Percentiles rank a stretch among this genome's conserved stretches.
Conservation (phyloP, 2,888 invertebrate genomes). For the Melinopterus prodromus region DNA sequence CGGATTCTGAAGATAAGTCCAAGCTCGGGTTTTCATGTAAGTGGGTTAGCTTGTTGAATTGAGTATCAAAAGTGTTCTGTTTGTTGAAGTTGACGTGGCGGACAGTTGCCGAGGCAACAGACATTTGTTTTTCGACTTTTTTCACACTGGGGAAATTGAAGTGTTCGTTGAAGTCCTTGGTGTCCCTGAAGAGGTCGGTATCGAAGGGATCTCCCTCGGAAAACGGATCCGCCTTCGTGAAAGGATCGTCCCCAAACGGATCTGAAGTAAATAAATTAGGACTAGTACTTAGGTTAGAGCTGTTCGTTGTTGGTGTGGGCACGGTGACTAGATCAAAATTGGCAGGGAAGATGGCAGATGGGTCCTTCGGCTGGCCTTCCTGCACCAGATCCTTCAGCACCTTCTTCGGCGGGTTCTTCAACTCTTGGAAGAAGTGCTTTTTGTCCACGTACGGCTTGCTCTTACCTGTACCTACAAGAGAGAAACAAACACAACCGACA, state of each 20-base stretch:
- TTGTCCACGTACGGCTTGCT: conserved; percentile 94
- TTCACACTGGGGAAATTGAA: conserved; percentile 43
- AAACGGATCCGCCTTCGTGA: conserved; percentile 75
- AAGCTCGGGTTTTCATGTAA: conserved; percentile 56
- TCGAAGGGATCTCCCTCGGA: conserved; percentile 70
- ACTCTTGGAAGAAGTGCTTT: conserved; percentile 95
- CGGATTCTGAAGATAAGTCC: conserved; percentile 57
- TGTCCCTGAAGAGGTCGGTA: conserved; percentile 55
- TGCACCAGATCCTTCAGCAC: conserved; percentile 84
- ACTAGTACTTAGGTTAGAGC: conserved; percentile 47
- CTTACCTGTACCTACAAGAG: conserved; percentile 75
- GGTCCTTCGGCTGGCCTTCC: conserved; percentile 46
- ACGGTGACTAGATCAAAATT: conserved; percentile 45
- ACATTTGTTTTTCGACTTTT: conserved; percentile 48
- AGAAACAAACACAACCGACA: conserved; percentile 44
- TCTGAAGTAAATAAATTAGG: conserved; percentile 55
- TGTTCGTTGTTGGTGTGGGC: conserved; percentile 36
- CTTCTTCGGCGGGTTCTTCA: conserved; percentile 94
- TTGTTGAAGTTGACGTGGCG: conserved; percentile 47
- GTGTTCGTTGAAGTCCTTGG: conserved; percentile 48
- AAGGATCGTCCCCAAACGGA: conserved; percentile 78
- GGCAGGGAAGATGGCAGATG: conserved; percentile 58
- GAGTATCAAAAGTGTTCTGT: conserved; percentile 59
- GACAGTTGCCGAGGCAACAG: conserved; percentile 40
- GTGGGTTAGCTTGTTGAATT: conserved; percentile 42